phyloP scores from a whole-genome alignment of 2,888 invertebrate genomes.

The Arrhopalites spinosus region DNA sequence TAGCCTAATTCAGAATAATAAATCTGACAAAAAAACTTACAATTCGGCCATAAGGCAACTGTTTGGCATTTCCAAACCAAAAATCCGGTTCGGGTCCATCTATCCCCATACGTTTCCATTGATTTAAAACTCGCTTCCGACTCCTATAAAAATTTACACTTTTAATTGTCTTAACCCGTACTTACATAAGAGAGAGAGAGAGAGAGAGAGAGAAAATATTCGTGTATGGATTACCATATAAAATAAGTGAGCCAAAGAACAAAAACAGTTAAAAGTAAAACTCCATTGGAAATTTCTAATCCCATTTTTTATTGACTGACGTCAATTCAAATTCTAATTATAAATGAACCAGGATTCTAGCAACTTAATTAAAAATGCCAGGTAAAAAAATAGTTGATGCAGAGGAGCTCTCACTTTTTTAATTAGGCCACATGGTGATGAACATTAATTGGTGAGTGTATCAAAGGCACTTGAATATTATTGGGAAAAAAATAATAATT shows the following conservation, averaged over 20 bases:
- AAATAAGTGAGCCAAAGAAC: slow-evolving; percentile 39
- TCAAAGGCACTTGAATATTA: too few relatives aligned
- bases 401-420: too few relatives aligned
- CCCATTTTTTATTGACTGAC: slow-evolving; percentile 10
- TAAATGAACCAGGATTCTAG: too few relatives aligned
- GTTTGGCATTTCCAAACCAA: slow-evolving; percentile 55
- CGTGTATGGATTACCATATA: slow-evolving; percentile 25
- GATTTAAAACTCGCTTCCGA: slow-evolving; percentile 49
- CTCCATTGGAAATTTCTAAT: slow-evolving; percentile 28
- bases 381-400: too few relatives aligned
- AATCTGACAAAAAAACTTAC: slow-evolving; percentile 44
- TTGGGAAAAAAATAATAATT: too few relatives aligned
- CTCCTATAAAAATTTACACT: slow-evolving; percentile 42
- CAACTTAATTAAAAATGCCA: too few relatives aligned
- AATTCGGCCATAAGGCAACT: slow-evolving; percentile 53
- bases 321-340: too few relatives aligned
- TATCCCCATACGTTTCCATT: slow-evolving; percentile 54
- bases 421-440: too few relatives aligned
- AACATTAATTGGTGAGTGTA: too few relatives aligned
- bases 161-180: background rate
- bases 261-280: slow-evolving; percentile 37
- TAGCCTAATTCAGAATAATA: too few relatives aligned
- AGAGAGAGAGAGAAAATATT: too few relatives aligned
- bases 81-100: slow-evolving; percentile 54
- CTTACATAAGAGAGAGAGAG: too few relatives aligned